Evolutionary conservation across 2,113 vertebrate genomes (phyloP).

Genomic region (Procavia capensis): DNA sequence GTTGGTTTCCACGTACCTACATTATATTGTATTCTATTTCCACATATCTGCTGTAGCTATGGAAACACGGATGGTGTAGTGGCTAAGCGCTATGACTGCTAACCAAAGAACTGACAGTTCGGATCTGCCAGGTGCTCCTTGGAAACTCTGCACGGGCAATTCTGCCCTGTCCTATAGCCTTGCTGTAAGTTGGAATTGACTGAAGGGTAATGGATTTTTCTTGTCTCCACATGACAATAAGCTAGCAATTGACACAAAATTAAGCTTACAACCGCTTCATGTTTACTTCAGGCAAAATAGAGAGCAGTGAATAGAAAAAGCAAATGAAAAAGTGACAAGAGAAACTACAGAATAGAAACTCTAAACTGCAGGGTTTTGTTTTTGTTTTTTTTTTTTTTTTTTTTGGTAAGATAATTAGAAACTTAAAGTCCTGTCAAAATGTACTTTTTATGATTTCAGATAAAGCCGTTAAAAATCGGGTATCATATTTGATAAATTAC

Average conservation of each 20-base stretch:
- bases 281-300: background rate
- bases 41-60: background rate
- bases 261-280: background rate
- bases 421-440: constrained; percentile 38
- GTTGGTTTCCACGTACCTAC: background rate
- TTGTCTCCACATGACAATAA: background rate
- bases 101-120: too few relatives aligned
- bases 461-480: background rate
- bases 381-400: too few relatives aligned
- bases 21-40: background rate
- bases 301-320: background rate
- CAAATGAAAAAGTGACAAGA: background rate
- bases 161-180: too few relatives aligned
- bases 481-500: constrained; percentile 29
- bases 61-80: too few relatives aligned
- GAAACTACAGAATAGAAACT: background rate
- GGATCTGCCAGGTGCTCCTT: too few relatives aligned
- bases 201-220: too few relatives aligned
- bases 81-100: too few relatives aligned
- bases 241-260: background rate
- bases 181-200: too few relatives aligned
- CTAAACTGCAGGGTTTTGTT: constrained; percentile 16
- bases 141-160: too few relatives aligned
- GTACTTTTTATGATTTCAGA: background rate
- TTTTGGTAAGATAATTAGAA: background rate